Evolutionary conservation across 2,888 invertebrate genomes (phyloP), one percentile per base, ranked within the genome.

Genomic region (Morpho helenor): DNA sequence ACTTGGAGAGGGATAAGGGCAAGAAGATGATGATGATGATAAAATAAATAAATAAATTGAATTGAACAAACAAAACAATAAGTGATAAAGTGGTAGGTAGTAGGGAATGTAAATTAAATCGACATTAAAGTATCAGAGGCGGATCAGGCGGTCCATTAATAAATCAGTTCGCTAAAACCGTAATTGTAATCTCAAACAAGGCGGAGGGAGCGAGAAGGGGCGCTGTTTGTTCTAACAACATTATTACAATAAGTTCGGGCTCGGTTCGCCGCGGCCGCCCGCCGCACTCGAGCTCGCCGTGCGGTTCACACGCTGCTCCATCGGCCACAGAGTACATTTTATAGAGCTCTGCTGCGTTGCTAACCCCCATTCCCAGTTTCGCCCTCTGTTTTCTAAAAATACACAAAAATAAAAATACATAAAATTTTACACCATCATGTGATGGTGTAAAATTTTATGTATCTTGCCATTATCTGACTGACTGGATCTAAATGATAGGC

Each of bases 101-200:
- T 54, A 51, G 52, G 68, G 69, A 76, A 86, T 84, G 82, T 77
- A 87, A 89, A 90, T 86, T 82, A 84, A 86, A 82, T 87, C 85
- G 85, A 86, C 83, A 87, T 87, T 86, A 86, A 87, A 86, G 90
- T 87, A 88, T 87, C 88, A 88, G 79, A 78, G 86, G 79, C 84
- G 87, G 87, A 88, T 89, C 87, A 88, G 84, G 80, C 87, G 84
- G 82, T 83, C 88, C 88, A 89, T 90, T 89, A 90, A 89, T 89
- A 89, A 90, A 89, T 89, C 89, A 90, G 87, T 88, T 86, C 84
- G 88, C 89, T 88, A 88, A 89, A 89, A 84, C 90, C 88, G 89
- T 90, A 90, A 90, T 89, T 89, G 89, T 88, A 88, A 89, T 88
- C 88, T 88, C 89, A 89, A 89, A 88, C 88, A 89, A 83, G 84